Conservation (phyloP, 23 tunicate species). For the Halocynthia aurantium region DNA sequence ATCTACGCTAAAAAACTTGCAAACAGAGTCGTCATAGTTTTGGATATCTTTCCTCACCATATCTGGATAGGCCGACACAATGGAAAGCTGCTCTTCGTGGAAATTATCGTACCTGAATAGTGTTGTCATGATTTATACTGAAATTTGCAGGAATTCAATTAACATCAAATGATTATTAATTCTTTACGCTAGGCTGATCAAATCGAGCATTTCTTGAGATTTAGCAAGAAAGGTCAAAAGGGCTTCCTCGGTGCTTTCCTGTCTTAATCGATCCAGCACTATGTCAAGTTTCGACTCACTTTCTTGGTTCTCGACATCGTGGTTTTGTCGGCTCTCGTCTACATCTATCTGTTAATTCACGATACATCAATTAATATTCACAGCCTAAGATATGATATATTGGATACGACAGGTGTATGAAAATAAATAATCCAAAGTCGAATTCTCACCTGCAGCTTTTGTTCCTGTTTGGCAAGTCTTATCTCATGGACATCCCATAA, state of each 20-base stretch:
- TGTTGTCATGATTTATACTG: background rate
- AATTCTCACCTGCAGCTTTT: conserved; percentile 49
- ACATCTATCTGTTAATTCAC: conserved; percentile 31
- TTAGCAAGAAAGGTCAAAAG: conserved; percentile 37
- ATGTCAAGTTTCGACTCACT: conserved; percentile 71
- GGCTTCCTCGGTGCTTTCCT: conserved; percentile 83
- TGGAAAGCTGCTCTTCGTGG: conserved; percentile 43
- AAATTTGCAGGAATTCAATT: background rate
- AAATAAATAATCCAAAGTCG: conserved; percentile 14
- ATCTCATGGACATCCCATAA: conserved; percentile 90
- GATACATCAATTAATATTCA: background rate
- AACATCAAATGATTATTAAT: background rate
- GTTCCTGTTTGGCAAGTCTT: conserved; percentile 70
- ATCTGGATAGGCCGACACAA: conserved; percentile 45
- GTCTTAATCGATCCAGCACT: conserved; percentile 60
- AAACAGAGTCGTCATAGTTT: conserved; percentile 60
- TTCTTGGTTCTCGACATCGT: conserved; percentile 79
- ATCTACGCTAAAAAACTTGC: conserved; percentile 69
- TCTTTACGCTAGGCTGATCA: conserved; percentile 51
- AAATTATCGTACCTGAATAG: conserved; percentile 62
- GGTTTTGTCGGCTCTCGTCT: conserved; percentile 61
- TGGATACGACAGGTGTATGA: background rate
- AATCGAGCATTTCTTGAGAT: conserved; percentile 53
- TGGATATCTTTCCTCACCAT: conserved; percentile 52
- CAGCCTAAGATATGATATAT: background rate